Evolutionary conservation across 1,140 invertebrate genomes (phyloP).

Genomic region (Drosophila punjabiensis): DNA sequence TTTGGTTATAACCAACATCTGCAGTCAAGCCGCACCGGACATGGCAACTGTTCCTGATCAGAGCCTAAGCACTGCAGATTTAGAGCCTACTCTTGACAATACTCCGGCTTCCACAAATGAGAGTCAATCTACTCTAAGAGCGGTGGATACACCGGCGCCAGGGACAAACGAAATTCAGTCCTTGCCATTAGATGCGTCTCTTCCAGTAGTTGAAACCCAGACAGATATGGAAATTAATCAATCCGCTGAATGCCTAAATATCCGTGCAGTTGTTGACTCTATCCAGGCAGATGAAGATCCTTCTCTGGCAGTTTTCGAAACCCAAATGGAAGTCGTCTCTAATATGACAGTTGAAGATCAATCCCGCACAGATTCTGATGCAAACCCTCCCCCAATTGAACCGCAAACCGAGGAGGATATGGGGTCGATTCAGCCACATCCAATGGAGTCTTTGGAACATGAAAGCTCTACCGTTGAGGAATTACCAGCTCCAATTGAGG

Average conservation of each 20-base stretch:
- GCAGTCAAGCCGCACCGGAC: constrained; percentile 42
- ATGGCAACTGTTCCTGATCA: not conserved
- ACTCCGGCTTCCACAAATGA: not conserved
- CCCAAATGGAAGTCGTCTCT: not conserved
- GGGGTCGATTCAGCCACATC: not conserved
- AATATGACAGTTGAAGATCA: not conserved
- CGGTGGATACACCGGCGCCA: too few relatives aligned
- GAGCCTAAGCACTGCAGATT: not conserved
- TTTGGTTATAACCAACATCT: constrained; percentile 69
- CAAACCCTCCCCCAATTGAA: not conserved
- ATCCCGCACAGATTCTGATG: not conserved
- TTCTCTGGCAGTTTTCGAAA: not conserved
- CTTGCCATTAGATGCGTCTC: not conserved
- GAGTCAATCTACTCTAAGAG: not conserved
- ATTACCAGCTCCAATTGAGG: not conserved
- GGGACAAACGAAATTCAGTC: not conserved
- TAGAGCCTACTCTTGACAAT: not conserved
- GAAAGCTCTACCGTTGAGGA: not conserved
- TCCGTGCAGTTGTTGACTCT: not conserved
- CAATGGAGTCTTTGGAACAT: not conserved
- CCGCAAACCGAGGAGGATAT: not conserved
- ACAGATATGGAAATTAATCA: too few relatives aligned
- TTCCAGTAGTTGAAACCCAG: not conserved
- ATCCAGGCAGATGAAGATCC: not conserved
- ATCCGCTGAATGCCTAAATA: not conserved